Conservation (phyloP, 2,888 invertebrate genomes). For the Agrenia bidenticulata region DNA sequence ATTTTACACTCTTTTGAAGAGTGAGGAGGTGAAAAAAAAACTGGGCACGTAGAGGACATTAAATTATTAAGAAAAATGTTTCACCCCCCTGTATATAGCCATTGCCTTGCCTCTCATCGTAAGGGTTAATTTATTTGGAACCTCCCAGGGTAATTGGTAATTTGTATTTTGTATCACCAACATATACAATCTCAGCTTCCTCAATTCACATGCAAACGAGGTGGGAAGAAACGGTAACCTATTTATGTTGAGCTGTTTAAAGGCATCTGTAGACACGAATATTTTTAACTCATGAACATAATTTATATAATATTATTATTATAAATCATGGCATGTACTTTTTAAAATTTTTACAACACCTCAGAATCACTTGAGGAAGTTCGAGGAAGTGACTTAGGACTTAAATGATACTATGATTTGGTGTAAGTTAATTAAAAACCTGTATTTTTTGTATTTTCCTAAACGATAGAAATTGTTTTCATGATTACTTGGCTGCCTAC, state of each 20-base stretch:
- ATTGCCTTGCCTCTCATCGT: background rate
- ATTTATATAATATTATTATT: too few relatives aligned
- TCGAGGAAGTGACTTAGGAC: background rate
- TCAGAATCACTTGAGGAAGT: too few relatives aligned
- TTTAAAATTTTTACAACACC: background rate
- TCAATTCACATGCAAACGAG: slow-evolving; percentile 4
- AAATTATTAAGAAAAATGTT: background rate
- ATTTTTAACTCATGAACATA: too few relatives aligned
- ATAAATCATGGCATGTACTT: too few relatives aligned
- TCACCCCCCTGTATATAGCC: background rate
- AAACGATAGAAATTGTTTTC: slow-evolving; percentile 18
- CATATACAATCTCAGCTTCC: slow-evolving; percentile 6
- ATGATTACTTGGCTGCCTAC: slow-evolving; percentile 8
- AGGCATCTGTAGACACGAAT: too few relatives aligned
- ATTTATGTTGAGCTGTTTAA: too few relatives aligned
- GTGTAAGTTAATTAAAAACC: slow-evolving; percentile 21
- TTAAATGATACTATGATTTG: slow-evolving; percentile 19
- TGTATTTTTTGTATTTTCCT: slow-evolving; percentile 15
- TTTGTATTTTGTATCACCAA: slow-evolving; percentile 11
- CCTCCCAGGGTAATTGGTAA: slow-evolving; percentile 2
- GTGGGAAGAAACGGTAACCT: too few relatives aligned
- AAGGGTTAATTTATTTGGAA: background rate
- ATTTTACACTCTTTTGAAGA: background rate
- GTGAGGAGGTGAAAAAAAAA: too few relatives aligned
- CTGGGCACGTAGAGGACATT: slow-evolving; percentile 6